A percentile compares a stretch with the other conserved stretches of the same genome.
Evolutionary conservation across 2,113 vertebrate species (phyloP).

Genomic region (Asarcornis scutulata): DNA sequence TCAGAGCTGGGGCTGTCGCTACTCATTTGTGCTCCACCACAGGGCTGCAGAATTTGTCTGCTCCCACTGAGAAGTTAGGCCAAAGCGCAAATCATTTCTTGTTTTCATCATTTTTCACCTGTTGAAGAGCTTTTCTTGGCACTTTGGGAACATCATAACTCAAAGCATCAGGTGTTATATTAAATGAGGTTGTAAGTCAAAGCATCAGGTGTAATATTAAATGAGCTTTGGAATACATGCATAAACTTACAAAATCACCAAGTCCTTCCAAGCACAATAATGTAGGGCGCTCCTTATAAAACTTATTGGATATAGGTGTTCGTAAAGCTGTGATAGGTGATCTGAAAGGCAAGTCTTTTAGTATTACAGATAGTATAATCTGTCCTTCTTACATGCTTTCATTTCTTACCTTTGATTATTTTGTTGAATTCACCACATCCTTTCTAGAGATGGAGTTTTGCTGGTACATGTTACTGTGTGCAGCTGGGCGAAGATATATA

Average conservation of each 20-base stretch:
- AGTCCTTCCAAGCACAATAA: not conserved
- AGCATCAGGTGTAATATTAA: not conserved
- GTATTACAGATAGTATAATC: not conserved
- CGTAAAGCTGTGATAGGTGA: not conserved
- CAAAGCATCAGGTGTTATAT: not conserved
- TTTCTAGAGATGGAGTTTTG: not conserved
- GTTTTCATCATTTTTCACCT: not conserved
- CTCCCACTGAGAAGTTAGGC: not conserved
- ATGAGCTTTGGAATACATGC: conserved; percentile 6
- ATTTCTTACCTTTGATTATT: not conserved
- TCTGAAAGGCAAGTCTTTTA: not conserved
- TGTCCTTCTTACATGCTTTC: not conserved
- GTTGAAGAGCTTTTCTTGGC: not conserved
- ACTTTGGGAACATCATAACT: not conserved
- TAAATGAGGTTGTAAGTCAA: not conserved
- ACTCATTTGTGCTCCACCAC: rapidly evolving
- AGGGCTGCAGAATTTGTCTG: not conserved
- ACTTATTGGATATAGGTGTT: not conserved
- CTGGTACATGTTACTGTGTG: not conserved
- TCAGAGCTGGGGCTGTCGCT: not conserved
- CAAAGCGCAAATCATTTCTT: not conserved
- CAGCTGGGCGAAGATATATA: not conserved
- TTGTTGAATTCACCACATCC: not conserved
- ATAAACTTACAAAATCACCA: not conserved
- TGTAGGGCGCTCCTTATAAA: not conserved